Evolutionary conservation across 1,140 invertebrate species (phyloP), one percentile per base, ranked within the genome.

Genomic region (Calliopsis andreniformis): DNA sequence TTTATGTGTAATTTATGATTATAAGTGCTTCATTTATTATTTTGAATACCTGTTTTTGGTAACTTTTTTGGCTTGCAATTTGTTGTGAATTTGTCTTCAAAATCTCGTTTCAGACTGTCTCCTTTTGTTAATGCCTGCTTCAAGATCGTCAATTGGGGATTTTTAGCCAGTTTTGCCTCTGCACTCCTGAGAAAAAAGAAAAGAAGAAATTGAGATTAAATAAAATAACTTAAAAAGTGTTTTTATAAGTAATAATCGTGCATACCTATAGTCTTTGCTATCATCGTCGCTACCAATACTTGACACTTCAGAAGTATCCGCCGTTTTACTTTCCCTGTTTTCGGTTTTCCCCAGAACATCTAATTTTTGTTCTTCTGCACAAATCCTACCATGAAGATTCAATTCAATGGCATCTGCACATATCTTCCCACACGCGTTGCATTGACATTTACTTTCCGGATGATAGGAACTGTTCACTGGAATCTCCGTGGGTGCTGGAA

Each of bases 141-240:
- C 25, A 92, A 84, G 49, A 92, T 92, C 6, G 91, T 92, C 12
- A 91, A 80, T 25, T 92, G 91, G 8, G 91, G 91, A 88, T 92
- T 92, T 66, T 92, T 92, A 0, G 91, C 90, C 39, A 92, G 76
- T 78, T 92, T 92, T 32, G 90, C 91, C 61, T 92, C 90, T 0
- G 90, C 91, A 25, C 61, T 91, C 63, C 81, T 85, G 53, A 58
- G 51, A 63, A 42, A 10, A 49, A 32, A 28, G 18, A 23, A n/a
- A 39, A 39, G 12, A 10, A 8, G 10, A 14, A 23, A 35, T 6
- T 18, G 16, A 1, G 4, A 5, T 55, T 7, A 0, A 18, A 0
- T 28, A 6, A 28, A 8, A 45, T 12, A 16, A 30, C 23, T 20
- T 4, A n/a, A 1, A 1, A n/a, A n/a, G n/a, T n/a, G n/a, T n/a